Conservation (phyloP, 1,140 invertebrate species). For the Pristionchus pacificus region DNA sequence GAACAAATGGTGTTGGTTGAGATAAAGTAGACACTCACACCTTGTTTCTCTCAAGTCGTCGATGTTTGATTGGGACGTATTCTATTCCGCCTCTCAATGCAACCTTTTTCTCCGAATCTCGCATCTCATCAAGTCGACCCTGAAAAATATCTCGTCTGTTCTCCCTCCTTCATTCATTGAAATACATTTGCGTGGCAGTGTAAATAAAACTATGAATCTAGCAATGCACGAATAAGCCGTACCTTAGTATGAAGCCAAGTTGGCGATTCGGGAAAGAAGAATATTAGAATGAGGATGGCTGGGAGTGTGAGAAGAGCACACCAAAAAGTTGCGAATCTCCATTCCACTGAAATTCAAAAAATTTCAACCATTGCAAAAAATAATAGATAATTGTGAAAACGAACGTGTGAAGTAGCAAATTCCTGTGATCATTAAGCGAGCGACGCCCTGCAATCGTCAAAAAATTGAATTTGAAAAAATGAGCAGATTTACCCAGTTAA, state of each 20-base stretch:
- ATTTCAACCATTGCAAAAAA: too few relatives aligned
- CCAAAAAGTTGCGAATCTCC: too few relatives aligned
- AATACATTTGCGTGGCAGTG: too few relatives aligned
- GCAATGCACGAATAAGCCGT: too few relatives aligned
- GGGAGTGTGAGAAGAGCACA: conserved; percentile 42
- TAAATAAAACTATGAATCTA: too few relatives aligned
- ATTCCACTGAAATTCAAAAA: too few relatives aligned
- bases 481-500: conserved; percentile 58
- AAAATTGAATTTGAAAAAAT: too few relatives aligned
- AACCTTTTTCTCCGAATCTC: conserved; percentile 44
- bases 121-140: conserved; percentile 51
- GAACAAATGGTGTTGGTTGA: background rate
- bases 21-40: background rate
- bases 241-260: too few relatives aligned
- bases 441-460: conserved; percentile 42
- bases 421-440: conserved; percentile 46
- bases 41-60: conserved; percentile 42
- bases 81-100: conserved; percentile 46
- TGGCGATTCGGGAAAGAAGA: conserved; percentile 54
- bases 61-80: conserved; percentile 40
- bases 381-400: too few relatives aligned
- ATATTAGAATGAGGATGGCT: conserved; percentile 47
- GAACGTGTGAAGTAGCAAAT: too few relatives aligned
- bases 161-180: background rate
- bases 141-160: conserved; percentile 9